phyloP scores from a whole-genome alignment of 2,888 invertebrate species.

The Muschampia staudingeri region DNA sequence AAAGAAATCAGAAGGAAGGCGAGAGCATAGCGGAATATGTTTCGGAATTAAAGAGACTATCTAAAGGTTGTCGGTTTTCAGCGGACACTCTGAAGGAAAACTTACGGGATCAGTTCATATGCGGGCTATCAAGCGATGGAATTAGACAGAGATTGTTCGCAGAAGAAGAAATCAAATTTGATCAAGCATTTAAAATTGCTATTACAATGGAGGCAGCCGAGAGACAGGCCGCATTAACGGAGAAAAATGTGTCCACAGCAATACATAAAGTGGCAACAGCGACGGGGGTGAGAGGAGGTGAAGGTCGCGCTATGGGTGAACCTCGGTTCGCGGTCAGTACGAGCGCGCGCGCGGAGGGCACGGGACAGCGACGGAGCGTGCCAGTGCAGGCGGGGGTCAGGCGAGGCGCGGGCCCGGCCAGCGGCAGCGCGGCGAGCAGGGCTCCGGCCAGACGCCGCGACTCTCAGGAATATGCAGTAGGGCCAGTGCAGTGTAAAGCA shows the following conservation, averaged over 20 bases:
- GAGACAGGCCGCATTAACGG: no score
- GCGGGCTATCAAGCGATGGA: background rate
- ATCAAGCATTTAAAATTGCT: no score
- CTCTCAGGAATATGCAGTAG: no score
- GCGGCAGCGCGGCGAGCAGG: no score
- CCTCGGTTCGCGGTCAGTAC: background rate
- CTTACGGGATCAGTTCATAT: background rate
- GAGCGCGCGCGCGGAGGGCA: no score
- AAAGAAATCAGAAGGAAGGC: background rate
- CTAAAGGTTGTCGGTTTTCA: background rate
- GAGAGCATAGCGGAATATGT: slow-evolving; percentile 1
- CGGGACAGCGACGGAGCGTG: no score
- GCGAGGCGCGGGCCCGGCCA: no score
- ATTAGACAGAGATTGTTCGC: no score
- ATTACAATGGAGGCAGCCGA: no score
- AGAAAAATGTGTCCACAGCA: background rate
- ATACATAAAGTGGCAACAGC: background rate
- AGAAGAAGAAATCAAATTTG: no score
- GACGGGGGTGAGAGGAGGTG: background rate
- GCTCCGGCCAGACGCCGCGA: no score
- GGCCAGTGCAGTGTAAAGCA: background rate
- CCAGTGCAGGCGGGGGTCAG: no score
- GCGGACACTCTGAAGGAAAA: background rate
- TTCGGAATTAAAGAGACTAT: background rate
- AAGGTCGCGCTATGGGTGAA: background rate